Percentiles rank a stretch among this genome's conserved stretches.
These are phyloP conservation scores for Cephus runcator DNA, from an alignment of 2,888 invertebrate genomes.

Conservation along the genomic window DNA sequence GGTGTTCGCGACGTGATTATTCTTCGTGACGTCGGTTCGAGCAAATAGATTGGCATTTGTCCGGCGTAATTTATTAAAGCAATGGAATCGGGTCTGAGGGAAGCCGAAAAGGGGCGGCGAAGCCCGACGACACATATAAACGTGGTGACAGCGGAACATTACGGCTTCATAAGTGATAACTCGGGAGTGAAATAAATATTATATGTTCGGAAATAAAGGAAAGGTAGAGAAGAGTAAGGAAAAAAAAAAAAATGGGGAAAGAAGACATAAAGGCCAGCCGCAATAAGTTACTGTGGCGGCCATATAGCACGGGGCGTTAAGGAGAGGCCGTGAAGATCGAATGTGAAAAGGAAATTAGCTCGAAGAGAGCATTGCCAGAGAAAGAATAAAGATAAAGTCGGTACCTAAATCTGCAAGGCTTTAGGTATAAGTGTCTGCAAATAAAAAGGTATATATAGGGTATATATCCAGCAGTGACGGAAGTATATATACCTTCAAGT, in stretches of 20 bases:
- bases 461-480: constrained; percentile 1
- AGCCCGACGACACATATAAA: background rate
- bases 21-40: background rate
- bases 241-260: constrained; percentile 23
- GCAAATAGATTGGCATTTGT: background rate
- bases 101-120: background rate
- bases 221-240: constrained; percentile 26
- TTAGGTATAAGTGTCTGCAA: constrained; percentile 2
- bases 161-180: constrained; percentile 54
- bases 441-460: constrained; percentile 15
- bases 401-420: background rate
- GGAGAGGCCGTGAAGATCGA: constrained; percentile 58
- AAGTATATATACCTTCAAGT: constrained; percentile 26
- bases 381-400: constrained; percentile 30
- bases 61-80: background rate
- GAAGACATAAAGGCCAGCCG: constrained; percentile 30
- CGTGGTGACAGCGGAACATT: constrained; percentile 18
- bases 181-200: constrained; percentile 59
- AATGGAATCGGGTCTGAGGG: background rate
- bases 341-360: constrained; percentile 63
- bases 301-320: constrained; percentile 43
- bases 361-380: constrained; percentile 30
- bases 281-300: constrained; percentile 49
- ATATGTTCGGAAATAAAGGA: constrained; percentile 54
- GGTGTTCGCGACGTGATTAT: background rate